Conservation (phyloP, 2,888 invertebrate genomes). For the Ceratothoa steindachneri region DNA sequence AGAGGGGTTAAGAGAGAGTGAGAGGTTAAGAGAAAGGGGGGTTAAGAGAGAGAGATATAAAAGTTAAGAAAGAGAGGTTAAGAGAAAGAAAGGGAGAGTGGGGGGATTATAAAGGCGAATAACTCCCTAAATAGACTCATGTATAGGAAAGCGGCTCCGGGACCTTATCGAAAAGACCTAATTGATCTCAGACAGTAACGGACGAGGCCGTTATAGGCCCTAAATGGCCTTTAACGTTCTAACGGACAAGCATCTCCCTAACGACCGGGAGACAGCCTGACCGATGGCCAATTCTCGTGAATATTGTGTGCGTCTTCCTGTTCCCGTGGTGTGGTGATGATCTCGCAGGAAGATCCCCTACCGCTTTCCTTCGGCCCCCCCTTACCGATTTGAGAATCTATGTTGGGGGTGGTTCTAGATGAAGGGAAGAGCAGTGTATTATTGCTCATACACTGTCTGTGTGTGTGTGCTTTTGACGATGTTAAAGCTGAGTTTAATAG, state of each 20-base stretch:
- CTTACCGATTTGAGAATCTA: too few species aligned
- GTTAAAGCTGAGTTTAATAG: too few species aligned
- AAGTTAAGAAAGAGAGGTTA: too few species aligned
- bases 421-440: neutral
- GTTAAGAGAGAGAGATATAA: too few species aligned
- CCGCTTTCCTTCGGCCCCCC: neutral
- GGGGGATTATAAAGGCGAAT: too few species aligned
- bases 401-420: neutral
- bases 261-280: neutral
- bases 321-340: neutral
- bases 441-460: neutral
- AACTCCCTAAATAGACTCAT: too few species aligned
- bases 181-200: conserved; percentile 31
- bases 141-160: neutral
- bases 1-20: too few species aligned
- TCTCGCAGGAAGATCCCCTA: neutral
- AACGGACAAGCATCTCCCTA: neutral
- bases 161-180: conserved; percentile 22
- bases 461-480: too few species aligned
- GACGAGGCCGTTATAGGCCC: conserved; percentile 22
- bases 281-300: conserved; percentile 5
- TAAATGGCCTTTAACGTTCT: conserved; percentile 20
- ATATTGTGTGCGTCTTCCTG: neutral
- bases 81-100: too few species aligned
- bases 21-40: too few species aligned